Base-by-base conservation (phyloP, 1,140 invertebrate genomes). In the Dendroctonus ponderosae region DNA sequence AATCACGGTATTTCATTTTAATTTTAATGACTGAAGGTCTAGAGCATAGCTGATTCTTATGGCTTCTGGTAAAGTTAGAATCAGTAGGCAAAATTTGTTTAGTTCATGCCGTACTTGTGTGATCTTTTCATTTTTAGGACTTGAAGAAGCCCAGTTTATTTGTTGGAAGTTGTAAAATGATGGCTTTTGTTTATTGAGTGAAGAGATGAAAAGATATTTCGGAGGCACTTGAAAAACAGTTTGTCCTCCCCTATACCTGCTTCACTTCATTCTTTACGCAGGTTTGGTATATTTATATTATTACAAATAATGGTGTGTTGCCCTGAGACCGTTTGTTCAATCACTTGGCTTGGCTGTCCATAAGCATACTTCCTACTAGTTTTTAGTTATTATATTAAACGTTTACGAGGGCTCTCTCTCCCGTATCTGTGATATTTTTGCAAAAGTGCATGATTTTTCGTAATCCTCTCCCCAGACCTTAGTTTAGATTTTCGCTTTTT, bases 221-320 rank as follows among this genome's bases (percentile, higher is more conserved):
- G 50, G 61, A 54, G 51, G 61, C 40, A 44, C 40, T 52, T 62
- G 59, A 26, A 26, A 37, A 41, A 41, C 8, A 40, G n/a, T 7
- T 6, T 62, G 48, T 49, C 59, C 59, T 62, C 59, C 59, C 59
- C 59, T 51, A 62, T 52, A 62, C 49, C 46, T 52, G 7, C 59
- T 62, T 62, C 59, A 62, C 39, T 14, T 60, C 11, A n/a, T 62
- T 48, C n/a, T 43, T 42, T 58, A n/a, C 6, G 12, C 65, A 69
- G 68, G 68, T 69, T 58, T 42, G 62, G 67, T 69, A 69, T 57
- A 48, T 40, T 62, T 56, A 26, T 26, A 2, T 26, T 26, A 26
- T 26, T 26, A 26, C 1, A 26, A 26, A 26, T 26, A 2, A 26
- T 26, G 26, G 1, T 26, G 26, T 26, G 3, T 26, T 26, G 26